phyloP scores from a whole-genome alignment of 2,113 vertebrate species.

The Brienomyrus brachyistius region DNA sequence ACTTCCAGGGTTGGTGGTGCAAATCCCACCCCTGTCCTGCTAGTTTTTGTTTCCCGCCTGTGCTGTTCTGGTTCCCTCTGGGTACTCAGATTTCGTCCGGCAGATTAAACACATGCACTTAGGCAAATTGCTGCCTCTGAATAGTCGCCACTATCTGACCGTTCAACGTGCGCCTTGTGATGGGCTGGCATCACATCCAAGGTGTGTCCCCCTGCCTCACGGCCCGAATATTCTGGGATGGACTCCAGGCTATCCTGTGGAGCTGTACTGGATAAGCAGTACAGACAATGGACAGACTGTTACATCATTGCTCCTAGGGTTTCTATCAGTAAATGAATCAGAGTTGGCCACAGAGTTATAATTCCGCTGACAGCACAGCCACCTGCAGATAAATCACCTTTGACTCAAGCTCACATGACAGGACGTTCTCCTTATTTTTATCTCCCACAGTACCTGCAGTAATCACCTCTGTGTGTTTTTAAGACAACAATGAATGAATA shows the following conservation, averaged over 20 bases:
- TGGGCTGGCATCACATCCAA: background rate
- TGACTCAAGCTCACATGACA: conserved; percentile 4
- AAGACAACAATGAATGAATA: background rate
- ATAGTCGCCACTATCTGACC: background rate
- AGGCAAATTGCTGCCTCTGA: background rate
- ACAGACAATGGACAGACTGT: background rate
- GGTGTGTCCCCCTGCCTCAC: background rate
- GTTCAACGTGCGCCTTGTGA: background rate
- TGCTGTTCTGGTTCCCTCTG: background rate
- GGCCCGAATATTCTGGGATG: background rate
- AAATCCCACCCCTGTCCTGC: background rate
- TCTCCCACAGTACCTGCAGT: background rate
- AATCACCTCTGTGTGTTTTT: background rate
- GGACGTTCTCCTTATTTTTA: background rate
- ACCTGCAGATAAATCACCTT: background rate
- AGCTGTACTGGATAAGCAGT: background rate
- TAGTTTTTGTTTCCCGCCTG: background rate
- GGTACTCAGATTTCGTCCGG: background rate
- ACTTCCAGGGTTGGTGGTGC: background rate
- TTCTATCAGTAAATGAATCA: background rate
- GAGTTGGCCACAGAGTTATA: background rate
- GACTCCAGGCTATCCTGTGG: background rate
- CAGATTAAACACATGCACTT: background rate
- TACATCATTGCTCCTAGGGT: background rate
- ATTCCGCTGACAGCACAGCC: background rate